These are phyloP conservation scores for Sinopyrophorus schimmeli DNA, from an alignment of 2,888 invertebrate genomes.

Conservation along the genomic window DNA sequence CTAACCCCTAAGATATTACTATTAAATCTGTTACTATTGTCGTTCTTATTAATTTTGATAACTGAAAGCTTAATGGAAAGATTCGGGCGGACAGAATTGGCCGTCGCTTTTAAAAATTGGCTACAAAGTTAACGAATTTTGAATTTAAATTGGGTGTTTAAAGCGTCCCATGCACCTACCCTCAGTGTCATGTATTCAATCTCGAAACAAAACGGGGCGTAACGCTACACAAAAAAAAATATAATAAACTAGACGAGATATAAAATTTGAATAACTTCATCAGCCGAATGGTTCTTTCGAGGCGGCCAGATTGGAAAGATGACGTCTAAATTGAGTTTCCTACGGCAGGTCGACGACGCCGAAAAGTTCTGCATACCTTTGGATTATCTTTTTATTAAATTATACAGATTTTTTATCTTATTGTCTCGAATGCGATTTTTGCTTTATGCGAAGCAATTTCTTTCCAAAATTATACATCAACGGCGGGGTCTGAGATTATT, in stretches of 20 bases:
- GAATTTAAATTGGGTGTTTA: constrained; percentile 30
- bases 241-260: constrained; percentile 34
- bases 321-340: constrained; percentile 37
- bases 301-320: constrained; percentile 35
- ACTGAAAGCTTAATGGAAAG: too few species aligned
- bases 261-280: constrained; percentile 39
- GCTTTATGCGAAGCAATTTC: constrained; percentile 23
- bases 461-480: constrained; percentile 21
- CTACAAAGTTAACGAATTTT: constrained; percentile 19
- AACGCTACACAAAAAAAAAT: constrained; percentile 33
- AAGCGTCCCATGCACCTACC: constrained; percentile 13
- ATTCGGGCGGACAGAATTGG: constrained; percentile 1
- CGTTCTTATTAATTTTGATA: too few species aligned
- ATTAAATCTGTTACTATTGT: too few species aligned
- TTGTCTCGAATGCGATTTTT: constrained; percentile 30
- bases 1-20: neutral
- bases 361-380: constrained; percentile 36
- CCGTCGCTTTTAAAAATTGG: constrained; percentile 14
- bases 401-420: constrained; percentile 37
- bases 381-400: constrained; percentile 40
- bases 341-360: constrained; percentile 30
- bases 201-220: constrained; percentile 31
- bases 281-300: constrained; percentile 34
- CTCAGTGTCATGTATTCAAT: constrained; percentile 25
- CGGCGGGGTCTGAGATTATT: constrained; percentile 15